A percentile compares a stretch with the other conserved stretches of the same genome.
These are phyloP conservation scores for Parapristionchus giblindavisi DNA, from an alignment of 2,888 invertebrate species.

Conservation along the genomic window DNA sequence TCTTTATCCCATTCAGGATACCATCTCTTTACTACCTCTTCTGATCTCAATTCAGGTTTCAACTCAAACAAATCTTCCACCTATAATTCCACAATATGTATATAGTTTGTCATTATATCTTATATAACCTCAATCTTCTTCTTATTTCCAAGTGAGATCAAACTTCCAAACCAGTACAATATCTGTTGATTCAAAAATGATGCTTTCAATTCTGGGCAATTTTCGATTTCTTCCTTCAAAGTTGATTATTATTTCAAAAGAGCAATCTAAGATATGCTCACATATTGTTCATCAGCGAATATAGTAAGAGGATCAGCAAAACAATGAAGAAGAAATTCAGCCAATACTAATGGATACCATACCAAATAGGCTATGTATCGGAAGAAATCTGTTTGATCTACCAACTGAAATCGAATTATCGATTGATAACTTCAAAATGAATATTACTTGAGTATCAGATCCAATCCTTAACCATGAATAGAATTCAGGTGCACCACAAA, in stretches of 20 bases:
- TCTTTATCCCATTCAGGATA: constrained; percentile 49
- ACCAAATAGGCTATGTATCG: constrained; percentile 61
- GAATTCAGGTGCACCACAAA: constrained; percentile 77
- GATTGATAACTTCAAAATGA: constrained; percentile 38
- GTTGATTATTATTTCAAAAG: neutral
- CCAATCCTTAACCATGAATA: constrained; percentile 62
- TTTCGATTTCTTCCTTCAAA: constrained; percentile 37
- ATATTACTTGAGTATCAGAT: constrained; percentile 55
- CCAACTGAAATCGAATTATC: constrained; percentile 55
- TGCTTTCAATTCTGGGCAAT: constrained; percentile 61
- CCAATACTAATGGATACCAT: constrained; percentile 62
- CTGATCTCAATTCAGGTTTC: constrained; percentile 54
- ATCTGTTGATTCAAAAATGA: constrained; percentile 64
- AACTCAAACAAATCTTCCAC: constrained; percentile 62
- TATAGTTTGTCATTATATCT: neutral
- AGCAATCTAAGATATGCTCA: constrained; percentile 4
- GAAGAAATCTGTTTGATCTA: constrained; percentile 55
- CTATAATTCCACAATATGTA: constrained; percentile 12
- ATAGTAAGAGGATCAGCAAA: constrained; percentile 58
- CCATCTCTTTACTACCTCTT: constrained; percentile 57
- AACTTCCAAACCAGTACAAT: constrained; percentile 59
- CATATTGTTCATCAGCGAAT: constrained; percentile 40
- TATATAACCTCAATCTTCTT: constrained; percentile 50
- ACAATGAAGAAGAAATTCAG: constrained; percentile 58
- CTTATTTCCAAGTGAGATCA: constrained; percentile 57